phyloP scores from a whole-genome alignment of 2,888 invertebrate species.

The Mythimna vitellina region DNA sequence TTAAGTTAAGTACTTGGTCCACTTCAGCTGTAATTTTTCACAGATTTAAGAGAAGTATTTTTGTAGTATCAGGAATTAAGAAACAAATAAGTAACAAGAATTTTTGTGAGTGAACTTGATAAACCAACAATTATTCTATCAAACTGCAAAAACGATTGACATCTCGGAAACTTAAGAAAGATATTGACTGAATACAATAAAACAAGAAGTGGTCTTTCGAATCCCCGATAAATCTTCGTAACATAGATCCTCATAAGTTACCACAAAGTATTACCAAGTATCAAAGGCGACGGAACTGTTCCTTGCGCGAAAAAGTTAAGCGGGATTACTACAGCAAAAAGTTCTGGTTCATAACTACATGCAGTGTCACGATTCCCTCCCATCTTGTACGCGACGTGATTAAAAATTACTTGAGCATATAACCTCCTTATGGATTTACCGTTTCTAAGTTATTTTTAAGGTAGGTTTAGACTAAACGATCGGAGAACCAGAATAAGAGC shows the following conservation, averaged over 20 bases:
- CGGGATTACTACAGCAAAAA: slow-evolving; percentile 43
- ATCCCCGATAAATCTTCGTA: slow-evolving; percentile 20
- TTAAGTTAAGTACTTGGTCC: too few relatives aligned
- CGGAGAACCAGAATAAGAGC: not conserved
- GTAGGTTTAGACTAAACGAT: not conserved
- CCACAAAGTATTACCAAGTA: slow-evolving; percentile 54
- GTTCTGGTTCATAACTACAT: slow-evolving; percentile 23
- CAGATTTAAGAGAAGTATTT: too few relatives aligned
- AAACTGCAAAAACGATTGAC: not conserved
- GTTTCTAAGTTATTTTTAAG: not conserved
- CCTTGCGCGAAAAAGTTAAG: slow-evolving; percentile 25
- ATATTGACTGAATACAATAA: slow-evolving; percentile 3
- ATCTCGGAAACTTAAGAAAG: not conserved
- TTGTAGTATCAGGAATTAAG: too few relatives aligned
- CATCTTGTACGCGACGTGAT: slow-evolving; percentile 35
- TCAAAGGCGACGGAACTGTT: slow-evolving; percentile 37
- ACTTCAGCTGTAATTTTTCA: too few relatives aligned
- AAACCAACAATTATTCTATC: not conserved
- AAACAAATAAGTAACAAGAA: not conserved
- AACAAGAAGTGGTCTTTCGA: slow-evolving; percentile 1
- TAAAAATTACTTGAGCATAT: slow-evolving; percentile 46
- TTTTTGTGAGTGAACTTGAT: not conserved
- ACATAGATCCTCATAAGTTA: slow-evolving; percentile 21
- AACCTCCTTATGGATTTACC: slow-evolving; percentile 7
- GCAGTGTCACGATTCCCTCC: slow-evolving; percentile 6